Evolutionary conservation across 1,140 invertebrate species (phyloP).

Genomic region (Venturia canescens): DNA sequence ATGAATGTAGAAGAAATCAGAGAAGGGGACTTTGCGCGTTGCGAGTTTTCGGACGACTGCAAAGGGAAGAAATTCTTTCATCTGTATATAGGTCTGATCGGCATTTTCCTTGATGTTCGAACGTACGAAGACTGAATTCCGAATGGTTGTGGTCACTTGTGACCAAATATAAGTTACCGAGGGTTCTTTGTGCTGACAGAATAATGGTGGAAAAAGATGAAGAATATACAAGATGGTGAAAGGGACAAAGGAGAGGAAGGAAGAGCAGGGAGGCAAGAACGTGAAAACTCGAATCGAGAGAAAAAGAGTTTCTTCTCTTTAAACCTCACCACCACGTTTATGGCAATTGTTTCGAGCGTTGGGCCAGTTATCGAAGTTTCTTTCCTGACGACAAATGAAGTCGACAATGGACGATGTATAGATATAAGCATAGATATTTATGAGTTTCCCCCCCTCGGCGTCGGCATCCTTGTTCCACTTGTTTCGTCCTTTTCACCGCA

Average conservation of each 20-base stretch:
- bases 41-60: not conserved
- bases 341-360: slow-evolving; percentile 47
- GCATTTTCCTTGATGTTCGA: slow-evolving; percentile 34
- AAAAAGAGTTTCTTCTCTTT: not conserved
- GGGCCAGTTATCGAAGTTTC: slow-evolving; percentile 45
- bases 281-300: not conserved
- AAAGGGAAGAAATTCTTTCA: not conserved
- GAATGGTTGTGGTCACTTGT: slow-evolving; percentile 4
- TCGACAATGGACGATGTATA: not conserved
- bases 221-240: no score
- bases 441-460: not conserved
- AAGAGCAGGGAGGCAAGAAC: not conserved
- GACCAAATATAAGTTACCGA: slow-evolving; percentile 18
- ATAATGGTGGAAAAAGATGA: no score
- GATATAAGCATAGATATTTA: not conserved
- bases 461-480: not conserved
- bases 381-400: slow-evolving; percentile 37
- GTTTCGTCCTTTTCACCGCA: not conserved
- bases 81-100: slow-evolving; percentile 11
- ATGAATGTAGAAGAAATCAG: not conserved
- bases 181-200: no score
- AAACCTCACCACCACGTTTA: slow-evolving; percentile 26
- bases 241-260: not conserved
- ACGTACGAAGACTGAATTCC: slow-evolving; percentile 27
- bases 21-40: not conserved